Evolutionary conservation across 2,113 vertebrate species (phyloP).

Genomic region (Fregata magnificens): DNA sequence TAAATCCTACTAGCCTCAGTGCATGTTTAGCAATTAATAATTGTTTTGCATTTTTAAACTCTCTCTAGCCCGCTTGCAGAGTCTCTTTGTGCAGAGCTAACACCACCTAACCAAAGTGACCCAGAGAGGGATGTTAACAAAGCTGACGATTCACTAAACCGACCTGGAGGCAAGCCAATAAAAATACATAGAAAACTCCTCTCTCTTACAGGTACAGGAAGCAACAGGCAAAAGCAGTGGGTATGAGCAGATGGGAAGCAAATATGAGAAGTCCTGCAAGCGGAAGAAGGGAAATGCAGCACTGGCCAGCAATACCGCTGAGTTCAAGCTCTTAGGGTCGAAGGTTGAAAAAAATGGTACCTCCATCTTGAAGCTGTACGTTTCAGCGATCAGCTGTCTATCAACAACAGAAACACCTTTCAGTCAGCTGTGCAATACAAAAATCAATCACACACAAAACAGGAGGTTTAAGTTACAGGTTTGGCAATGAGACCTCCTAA

Average conservation of each 20-base stretch:
- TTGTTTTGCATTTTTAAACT: neutral
- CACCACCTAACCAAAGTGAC: neutral
- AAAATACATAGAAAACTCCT: neutral
- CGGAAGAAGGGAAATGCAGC: neutral
- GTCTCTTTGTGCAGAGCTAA: neutral
- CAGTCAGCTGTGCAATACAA: neutral
- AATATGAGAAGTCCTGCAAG: neutral
- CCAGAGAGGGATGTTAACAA: neutral
- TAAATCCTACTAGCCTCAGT: neutral
- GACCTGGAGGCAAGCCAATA: neutral
- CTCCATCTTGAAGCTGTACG: neutral
- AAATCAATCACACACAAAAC: neutral
- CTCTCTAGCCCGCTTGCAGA: neutral
- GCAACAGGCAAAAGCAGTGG: neutral
- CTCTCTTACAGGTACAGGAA: neutral
- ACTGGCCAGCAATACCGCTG: rapidly evolving
- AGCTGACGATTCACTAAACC: neutral
- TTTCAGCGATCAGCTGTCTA: neutral
- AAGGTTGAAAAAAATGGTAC: neutral
- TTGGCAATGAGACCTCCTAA: neutral
- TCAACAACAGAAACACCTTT: neutral
- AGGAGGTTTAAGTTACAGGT: neutral
- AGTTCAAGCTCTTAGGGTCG: neutral
- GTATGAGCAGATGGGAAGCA: neutral
- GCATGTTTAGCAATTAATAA: neutral